Conservation (phyloP, 2,888 invertebrate species). For the Eustalomyia histrio region DNA sequence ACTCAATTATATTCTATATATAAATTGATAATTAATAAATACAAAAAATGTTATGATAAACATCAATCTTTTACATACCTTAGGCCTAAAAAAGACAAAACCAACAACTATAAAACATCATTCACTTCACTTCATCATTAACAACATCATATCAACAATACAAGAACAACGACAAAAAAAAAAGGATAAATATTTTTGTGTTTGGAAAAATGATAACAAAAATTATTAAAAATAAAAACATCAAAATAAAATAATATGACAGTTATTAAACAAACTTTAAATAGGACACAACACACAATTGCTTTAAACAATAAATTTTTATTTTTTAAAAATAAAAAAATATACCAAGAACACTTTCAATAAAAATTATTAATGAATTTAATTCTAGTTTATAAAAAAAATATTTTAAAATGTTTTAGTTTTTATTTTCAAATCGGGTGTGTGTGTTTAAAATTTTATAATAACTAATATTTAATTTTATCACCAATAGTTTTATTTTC, state of each 20-base stretch:
- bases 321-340: neutral
- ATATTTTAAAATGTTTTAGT: neutral
- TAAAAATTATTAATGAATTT: neutral
- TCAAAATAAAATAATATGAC: conserved; percentile 13
- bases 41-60: conserved; percentile 51
- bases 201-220: neutral
- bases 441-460: neutral
- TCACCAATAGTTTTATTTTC: neutral
- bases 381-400: conserved; percentile 21
- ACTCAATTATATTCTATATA: conserved; percentile 33
- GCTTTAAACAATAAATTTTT: neutral
- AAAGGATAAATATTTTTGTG: neutral
- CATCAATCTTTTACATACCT: conserved; percentile 34
- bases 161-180: conserved; percentile 1
- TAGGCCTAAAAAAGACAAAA: conserved; percentile 57
- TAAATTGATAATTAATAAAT: conserved; percentile 53
- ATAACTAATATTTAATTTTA: too few relatives aligned
- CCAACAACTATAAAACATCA: conserved; percentile 53
- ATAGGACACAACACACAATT: conserved; percentile 16
- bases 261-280: conserved; percentile 33
- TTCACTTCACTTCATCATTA: conserved; percentile 49
- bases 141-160: conserved; percentile 57
- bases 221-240: conserved; percentile 7
- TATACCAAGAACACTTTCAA: neutral
- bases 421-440: neutral